phyloP scores from a whole-genome alignment of 2,888 invertebrate species.

The Shargacucullia verbasci region DNA sequence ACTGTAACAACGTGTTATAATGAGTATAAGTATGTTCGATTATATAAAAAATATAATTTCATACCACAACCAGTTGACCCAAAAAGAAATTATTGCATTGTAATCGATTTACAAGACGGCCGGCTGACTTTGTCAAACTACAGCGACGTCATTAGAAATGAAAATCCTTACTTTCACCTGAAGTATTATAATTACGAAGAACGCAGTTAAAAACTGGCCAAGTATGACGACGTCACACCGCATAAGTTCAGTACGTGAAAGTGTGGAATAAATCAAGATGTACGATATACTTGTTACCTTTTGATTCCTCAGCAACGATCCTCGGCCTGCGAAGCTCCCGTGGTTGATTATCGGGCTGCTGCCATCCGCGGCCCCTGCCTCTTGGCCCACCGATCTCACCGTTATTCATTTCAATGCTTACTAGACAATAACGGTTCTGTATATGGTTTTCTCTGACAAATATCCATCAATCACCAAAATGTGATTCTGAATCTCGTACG shows the following conservation, averaged over 20 bases:
- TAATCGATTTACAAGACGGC: conserved; percentile 60
- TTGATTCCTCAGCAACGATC: conserved; percentile 74
- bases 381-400: conserved; percentile 85
- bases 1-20: conserved; percentile 60
- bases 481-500: conserved; percentile 47
- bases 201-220: conserved; percentile 67
- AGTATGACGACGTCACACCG: conserved; percentile 73
- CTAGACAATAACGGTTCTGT: conserved; percentile 59
- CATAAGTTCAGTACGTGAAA: conserved; percentile 65
- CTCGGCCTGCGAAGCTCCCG: conserved; percentile 84
- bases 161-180: conserved; percentile 86
- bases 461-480: conserved; percentile 76
- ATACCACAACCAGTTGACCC: conserved; percentile 54
- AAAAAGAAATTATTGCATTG: conserved; percentile 57
- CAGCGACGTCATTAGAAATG: conserved; percentile 84
- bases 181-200: conserved; percentile 75
- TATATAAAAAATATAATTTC: conserved; percentile 23
- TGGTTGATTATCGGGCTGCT: conserved; percentile 83
- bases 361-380: conserved; percentile 87
- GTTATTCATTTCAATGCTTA: conserved; percentile 85
- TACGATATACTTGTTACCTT: conserved; percentile 67
- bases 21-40: conserved; percentile 38
- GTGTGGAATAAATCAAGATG: conserved; percentile 52
- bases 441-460: conserved; percentile 64
- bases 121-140: conserved; percentile 73